A percentile compares a stretch with the other conserved stretches of the same genome.
These are phyloP conservation scores for Diaphora mendica DNA, from an alignment of 2,888 invertebrate species.

Conservation along the genomic window DNA sequence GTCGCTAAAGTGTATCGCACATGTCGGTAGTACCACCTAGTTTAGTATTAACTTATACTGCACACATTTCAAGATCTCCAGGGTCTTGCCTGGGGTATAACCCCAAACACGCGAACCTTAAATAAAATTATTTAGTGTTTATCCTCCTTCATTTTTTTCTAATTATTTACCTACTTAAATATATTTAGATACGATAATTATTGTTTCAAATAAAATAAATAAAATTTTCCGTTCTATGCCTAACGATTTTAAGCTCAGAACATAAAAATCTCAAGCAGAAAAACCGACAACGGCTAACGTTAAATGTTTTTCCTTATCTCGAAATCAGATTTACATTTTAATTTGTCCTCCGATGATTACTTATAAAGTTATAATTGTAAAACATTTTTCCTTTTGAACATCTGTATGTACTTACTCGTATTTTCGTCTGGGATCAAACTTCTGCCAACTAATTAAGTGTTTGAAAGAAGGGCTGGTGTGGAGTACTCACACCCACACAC, in stretches of 20 bases:
- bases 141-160: no score
- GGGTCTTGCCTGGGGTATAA: no score
- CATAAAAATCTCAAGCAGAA: neutral
- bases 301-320: neutral
- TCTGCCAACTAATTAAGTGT: neutral
- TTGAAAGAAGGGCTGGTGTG: neutral
- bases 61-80: no score
- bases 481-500: slow-evolving; percentile 25
- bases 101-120: neutral
- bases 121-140: neutral
- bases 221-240: no score
- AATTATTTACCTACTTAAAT: neutral
- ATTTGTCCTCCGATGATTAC: neutral
- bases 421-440: neutral
- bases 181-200: neutral
- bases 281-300: neutral
- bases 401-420: neutral
- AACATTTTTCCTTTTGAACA: neutral
- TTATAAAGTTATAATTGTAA: neutral
- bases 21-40: no score
- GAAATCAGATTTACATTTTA: neutral
- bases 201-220: neutral
- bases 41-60: no score
- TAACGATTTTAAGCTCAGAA: no score
- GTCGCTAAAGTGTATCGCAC: no score